phyloP scores from a whole-genome alignment of 2,797 vertebrate genomes.

The Acanthurus lineatus region DNA sequence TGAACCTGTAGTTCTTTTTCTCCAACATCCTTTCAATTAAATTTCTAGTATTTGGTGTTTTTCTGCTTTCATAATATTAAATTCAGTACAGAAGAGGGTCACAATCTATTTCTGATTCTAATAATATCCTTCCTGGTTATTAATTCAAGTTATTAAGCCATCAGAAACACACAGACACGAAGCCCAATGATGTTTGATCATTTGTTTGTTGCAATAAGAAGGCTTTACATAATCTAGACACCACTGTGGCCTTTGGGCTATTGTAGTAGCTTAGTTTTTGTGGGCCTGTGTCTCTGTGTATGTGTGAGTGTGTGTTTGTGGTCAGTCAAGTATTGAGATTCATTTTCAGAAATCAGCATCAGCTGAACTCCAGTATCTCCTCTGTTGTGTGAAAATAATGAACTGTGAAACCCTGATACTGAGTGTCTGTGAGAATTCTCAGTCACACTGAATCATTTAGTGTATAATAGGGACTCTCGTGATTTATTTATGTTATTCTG shows the following conservation, averaged over 20 bases:
- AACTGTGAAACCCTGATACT: slow-evolving; percentile 14
- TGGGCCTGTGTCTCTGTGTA: not conserved
- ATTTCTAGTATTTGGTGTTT: not conserved
- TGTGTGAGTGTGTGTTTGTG: not conserved
- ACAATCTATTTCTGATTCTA: not conserved
- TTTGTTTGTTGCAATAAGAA: not conserved
- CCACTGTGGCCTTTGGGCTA: not conserved
- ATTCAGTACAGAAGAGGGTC: not conserved
- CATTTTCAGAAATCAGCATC: slow-evolving; percentile 17
- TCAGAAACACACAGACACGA: slow-evolving; percentile 4
- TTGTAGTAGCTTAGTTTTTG: not conserved
- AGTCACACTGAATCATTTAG: not conserved
- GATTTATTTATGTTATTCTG: slow-evolving; percentile 27
- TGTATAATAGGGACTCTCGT: slow-evolving; percentile 14
- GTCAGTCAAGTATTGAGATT: not conserved
- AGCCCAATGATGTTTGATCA: not conserved
- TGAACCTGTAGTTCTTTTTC: not conserved
- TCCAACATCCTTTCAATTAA: not conserved
- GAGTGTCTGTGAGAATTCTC: not conserved
- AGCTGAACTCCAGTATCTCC: slow-evolving; percentile 1
- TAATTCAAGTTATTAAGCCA: not conserved
- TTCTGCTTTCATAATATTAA: not conserved
- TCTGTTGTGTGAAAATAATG: slow-evolving; percentile 31
- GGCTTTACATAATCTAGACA: not conserved
- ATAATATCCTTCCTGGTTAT: not conserved